Base-by-base conservation (phyloP, 2,797 vertebrate species). In the Melanotaenia pygmaea region DNA sequence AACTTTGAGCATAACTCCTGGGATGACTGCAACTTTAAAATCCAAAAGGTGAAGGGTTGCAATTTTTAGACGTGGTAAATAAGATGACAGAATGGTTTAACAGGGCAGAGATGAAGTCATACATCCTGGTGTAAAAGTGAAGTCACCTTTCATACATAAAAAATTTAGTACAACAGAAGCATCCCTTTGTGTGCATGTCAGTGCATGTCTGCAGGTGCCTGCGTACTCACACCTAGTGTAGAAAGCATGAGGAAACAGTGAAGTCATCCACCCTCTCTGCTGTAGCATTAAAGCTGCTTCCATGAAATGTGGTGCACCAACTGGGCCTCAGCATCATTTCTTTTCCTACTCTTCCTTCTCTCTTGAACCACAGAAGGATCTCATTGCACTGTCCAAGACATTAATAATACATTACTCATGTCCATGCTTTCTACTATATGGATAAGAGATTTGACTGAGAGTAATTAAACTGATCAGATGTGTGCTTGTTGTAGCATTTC, bases 261-360 rank as follows among this genome's bases (percentile, higher is more conserved):
- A 91, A 86, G 86, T 91, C 89, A 91, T 88, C 85, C 76, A 70
- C 40, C 67, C 67, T 80, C 69, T 84, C 68, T 68, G 79, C 67
- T 88, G 72, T 63, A 84, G 88, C 88, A 77, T 86, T 86, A 90
- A 89, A 47, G n/a, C 57, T 77, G 76, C 79, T 75, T 66, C 22
- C 74, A 74, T 86, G 78, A 79, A 84, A 72, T 83, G 78, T 74
- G 79, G 60, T 81, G 80, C 80, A 77, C 60, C 83, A 81, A 56
- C 43, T 5, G 34, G 77, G 63, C 79, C 61, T 53, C 53, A 69
- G 28, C 70, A 63, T 61, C 51, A 13, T 16, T 47, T 35, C 20
- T 20, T 54, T n/a, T 32, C 35, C 51, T 18, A 16, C 56, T 38
- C 59, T 58, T 58, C 79, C 26, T 30, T 30, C 26, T 56, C 28